Evolutionary conservation across 2,113 vertebrate genomes (phyloP).

Genomic region (Brevimyrus niger): DNA sequence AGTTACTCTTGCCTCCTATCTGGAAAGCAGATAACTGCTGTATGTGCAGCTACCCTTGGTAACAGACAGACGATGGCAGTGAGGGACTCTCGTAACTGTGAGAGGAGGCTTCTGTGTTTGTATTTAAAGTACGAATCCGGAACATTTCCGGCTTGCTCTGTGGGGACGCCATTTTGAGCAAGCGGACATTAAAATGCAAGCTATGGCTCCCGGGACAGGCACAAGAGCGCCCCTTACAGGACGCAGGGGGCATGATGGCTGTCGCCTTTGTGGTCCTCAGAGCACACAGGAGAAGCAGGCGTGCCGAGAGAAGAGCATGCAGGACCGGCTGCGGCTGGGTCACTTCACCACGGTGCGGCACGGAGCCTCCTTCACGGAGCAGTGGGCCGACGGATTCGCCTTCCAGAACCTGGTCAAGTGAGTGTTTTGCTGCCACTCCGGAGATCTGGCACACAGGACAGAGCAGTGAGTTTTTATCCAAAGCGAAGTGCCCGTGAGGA

Average conservation of each 20-base stretch:
- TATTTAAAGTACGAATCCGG: background rate
- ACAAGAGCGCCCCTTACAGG: background rate
- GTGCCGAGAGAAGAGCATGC: slow-evolving; percentile 98
- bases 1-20: background rate
- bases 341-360: slow-evolving; percentile 99
- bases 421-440: slow-evolving; percentile 34
- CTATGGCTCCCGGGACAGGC: background rate
- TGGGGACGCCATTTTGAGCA: background rate
- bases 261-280: slow-evolving; percentile 50
- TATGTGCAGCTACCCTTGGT: background rate
- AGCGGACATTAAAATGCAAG: background rate
- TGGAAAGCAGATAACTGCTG: background rate
- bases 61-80: background rate
- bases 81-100: no score
- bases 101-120: background rate
- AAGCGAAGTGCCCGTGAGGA: background rate
- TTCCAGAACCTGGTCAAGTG: slow-evolving; percentile 99
- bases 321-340: slow-evolving; percentile 93
- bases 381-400: slow-evolving; percentile 98
- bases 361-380: slow-evolving; percentile 96
- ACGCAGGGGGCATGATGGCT: background rate
- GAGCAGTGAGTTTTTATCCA: background rate
- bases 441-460: background rate
- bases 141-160: background rate
- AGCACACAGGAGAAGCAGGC: slow-evolving; percentile 97